Conservation (phyloP, 2,113 vertebrate species). For the Octodon degus region DNA sequence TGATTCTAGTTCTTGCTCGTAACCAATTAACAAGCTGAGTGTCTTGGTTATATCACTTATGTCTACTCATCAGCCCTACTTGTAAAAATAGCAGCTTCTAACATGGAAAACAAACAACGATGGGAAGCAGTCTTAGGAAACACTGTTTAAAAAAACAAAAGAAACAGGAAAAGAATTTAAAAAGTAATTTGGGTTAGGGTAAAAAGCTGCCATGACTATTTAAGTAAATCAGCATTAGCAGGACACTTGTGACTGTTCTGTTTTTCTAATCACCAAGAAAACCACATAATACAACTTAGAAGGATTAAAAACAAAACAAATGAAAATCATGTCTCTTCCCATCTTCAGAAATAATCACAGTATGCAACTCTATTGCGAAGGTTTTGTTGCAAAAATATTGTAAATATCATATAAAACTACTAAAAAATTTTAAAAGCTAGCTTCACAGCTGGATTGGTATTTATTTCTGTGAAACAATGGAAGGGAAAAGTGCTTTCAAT, state of each 20-base stretch:
- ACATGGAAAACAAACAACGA: slow-evolving; percentile 6
- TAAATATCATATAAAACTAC: neutral
- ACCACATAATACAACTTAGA: neutral
- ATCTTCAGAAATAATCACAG: neutral
- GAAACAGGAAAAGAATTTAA: neutral
- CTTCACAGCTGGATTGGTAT: slow-evolving; percentile 5
- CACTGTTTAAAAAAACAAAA: neutral
- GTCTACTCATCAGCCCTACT: neutral
- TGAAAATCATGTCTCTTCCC: neutral
- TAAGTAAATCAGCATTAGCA: slow-evolving; percentile 8
- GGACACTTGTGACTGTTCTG: neutral
- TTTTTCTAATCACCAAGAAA: neutral
- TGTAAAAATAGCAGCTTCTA: slow-evolving; percentile 10
- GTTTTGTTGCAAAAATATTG: neutral
- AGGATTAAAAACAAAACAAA: slow-evolving; percentile 3
- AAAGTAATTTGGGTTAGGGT: neutral
- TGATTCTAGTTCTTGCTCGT: neutral
- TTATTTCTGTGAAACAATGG: slow-evolving; percentile 12
- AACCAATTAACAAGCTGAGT: neutral
- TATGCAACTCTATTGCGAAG: neutral
- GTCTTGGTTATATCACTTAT: neutral
- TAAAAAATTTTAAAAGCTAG: neutral
- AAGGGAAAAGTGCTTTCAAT: neutral
- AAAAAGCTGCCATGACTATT: neutral
- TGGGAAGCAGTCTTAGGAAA: slow-evolving; percentile 43